Conservation (phyloP, 2,888 invertebrate species). For the Zaprionus bogoriensis region DNA sequence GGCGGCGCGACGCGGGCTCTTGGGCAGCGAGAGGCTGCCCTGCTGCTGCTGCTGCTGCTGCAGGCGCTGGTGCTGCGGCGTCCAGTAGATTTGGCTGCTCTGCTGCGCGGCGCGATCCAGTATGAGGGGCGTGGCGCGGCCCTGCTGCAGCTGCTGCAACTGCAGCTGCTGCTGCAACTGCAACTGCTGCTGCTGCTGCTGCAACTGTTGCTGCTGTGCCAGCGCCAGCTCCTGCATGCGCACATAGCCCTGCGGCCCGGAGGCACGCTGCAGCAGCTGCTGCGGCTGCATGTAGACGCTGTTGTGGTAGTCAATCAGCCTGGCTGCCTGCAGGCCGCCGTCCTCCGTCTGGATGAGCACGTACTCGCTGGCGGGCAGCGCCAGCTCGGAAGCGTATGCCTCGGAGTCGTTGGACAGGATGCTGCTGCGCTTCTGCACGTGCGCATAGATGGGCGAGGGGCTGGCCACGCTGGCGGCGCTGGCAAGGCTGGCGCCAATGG, state of each 20-base stretch:
- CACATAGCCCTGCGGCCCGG: constrained; percentile 51
- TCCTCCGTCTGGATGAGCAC: constrained; percentile 79
- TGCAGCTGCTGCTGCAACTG: constrained; percentile 2
- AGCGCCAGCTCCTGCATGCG: constrained; percentile 39
- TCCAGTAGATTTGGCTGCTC: constrained; percentile 80
- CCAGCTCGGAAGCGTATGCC: constrained; percentile 69
- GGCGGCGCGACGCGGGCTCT: constrained; percentile 64
- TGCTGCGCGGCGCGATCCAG: constrained; percentile 78
- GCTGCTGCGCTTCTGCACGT: constrained; percentile 81
- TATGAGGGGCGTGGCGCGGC: constrained; percentile 80
- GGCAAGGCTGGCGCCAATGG: too few relatives aligned
- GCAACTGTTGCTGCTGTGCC: constrained; percentile 10
- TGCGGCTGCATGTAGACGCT: constrained; percentile 62
- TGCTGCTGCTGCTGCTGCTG: constrained; percentile 27
- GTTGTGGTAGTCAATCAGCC: constrained; percentile 69
- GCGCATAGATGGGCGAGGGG: constrained; percentile 80
- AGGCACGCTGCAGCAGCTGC: constrained; percentile 49
- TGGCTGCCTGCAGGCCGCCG: constrained; percentile 77
- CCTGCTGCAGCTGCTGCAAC: constrained; percentile 65
- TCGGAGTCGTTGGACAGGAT: constrained; percentile 80
- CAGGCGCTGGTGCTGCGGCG: constrained; percentile 72
- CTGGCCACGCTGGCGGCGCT: too few relatives aligned
- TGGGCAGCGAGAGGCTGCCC: constrained; percentile 39
- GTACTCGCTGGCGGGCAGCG: constrained; percentile 65
- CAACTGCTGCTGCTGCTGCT: constrained; percentile 1